Evolutionary conservation across 2,888 invertebrate genomes (phyloP), one percentile per base, ranked within the genome.

Genomic region (Leptopilina drosophilae): DNA sequence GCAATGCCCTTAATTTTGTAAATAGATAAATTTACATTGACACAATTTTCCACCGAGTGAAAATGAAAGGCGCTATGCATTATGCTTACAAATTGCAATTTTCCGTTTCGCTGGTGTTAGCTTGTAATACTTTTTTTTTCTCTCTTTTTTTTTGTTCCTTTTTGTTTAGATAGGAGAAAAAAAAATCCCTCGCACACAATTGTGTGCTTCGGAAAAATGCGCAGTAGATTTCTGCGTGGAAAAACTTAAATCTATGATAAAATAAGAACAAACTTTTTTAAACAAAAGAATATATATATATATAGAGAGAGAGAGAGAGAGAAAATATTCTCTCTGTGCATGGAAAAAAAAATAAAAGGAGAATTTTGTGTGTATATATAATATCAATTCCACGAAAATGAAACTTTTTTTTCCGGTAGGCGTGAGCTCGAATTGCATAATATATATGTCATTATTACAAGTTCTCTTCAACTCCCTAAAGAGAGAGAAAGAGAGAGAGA

Each of bases 391-490:
- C 73, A 76, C 77, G 82, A 85, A 88, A 86, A 86, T 82, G 81
- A 81, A 87, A 86, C 84, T 87, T 87, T 49, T 26, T 33, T 42
- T 85, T 87, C 87, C 86, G 86, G 84, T 85, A 82, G 83, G 82
- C 83, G 83, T 78, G 80, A 73, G 76, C 64, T 66, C 62, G 46
- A n/a, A 53, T 80, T 79, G 76, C 76, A 77, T 75, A 82, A 82
- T 80, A 46, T 59, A 20, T 62, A 12, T 62, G 20, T 56, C 12
- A 6, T 26, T 53, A 33, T 46, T 67, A n/a, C 5, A 67, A n/a
- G 42, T 66, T 42, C n/a, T 42, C 42, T 8, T 8, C 42, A 42
- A 42, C 42, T 42, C 42, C 42, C 8, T 5, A 33, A 33, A 33
- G 33, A 33, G 33, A 33, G 5, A 33, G 33, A 33, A 4, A 33